These are phyloP conservation scores for Podabrus alpinus DNA, from an alignment of 2,888 invertebrate genomes.

Conservation along the genomic window DNA sequence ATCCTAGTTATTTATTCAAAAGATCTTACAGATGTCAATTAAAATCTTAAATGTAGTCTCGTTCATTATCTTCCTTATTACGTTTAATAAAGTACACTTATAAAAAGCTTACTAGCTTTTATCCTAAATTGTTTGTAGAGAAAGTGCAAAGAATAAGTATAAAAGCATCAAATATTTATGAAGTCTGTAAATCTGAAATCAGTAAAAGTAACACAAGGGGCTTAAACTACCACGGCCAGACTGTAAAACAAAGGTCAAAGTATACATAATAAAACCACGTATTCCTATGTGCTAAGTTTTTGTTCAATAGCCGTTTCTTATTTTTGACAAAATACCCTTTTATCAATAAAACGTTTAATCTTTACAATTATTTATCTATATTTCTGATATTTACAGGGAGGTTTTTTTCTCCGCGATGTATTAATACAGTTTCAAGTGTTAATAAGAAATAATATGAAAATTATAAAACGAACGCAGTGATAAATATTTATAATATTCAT, in stretches of 20 bases:
- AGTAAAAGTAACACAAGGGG: slow-evolving; percentile 38
- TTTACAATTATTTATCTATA: neutral
- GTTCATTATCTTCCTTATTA: neutral
- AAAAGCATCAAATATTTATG: slow-evolving; percentile 41
- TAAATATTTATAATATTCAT: too few species aligned
- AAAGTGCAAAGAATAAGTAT: slow-evolving; percentile 31
- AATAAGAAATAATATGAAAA: too few species aligned
- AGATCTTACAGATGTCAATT: neutral
- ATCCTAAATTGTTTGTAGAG: slow-evolving; percentile 28
- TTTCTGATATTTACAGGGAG: neutral
- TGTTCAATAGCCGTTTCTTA: slow-evolving; percentile 12
- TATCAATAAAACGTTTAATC: slow-evolving; percentile 13
- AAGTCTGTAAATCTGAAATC: slow-evolving; percentile 41
- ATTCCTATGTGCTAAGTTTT: slow-evolving; percentile 18
- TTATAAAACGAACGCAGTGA: too few species aligned
- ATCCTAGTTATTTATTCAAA: neutral
- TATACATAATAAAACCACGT: slow-evolving; percentile 38
- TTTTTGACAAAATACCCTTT: slow-evolving; percentile 24
- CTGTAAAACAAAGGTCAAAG: slow-evolving; percentile 38
- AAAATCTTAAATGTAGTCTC: neutral
- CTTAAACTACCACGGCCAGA: slow-evolving; percentile 36
- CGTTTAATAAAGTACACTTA: neutral
- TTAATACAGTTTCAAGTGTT: too few species aligned
- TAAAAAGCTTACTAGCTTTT: slow-evolving; percentile 25
- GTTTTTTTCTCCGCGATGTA: too few species aligned